Evolutionary conservation across 2,888 invertebrate species (phyloP).

Genomic region (Drosophila incognita): DNA sequence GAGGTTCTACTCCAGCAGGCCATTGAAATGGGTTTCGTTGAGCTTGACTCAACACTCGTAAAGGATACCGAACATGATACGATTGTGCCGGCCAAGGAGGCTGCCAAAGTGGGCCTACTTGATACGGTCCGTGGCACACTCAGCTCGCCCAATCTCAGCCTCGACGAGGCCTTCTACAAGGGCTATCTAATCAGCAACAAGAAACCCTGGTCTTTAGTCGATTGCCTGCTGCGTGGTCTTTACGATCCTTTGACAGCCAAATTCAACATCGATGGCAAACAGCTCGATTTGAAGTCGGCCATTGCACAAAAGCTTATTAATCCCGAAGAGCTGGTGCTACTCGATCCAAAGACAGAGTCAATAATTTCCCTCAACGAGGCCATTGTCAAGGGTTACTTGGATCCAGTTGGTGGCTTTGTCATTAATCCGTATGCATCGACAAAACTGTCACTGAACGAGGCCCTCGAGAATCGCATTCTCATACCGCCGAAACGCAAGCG

Average conservation of each 20-base stretch:
- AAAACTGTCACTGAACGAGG: conserved; percentile 92
- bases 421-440: conserved; percentile 91
- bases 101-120: conserved; percentile 89
- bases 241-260: conserved; percentile 91
- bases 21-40: conserved; percentile 89
- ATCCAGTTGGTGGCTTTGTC: conserved; percentile 92
- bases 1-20: conserved; percentile 91
- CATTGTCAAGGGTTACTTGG: conserved; percentile 90
- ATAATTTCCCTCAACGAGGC: conserved; percentile 93
- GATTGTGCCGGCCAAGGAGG: conserved; percentile 89
- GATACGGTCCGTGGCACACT: conserved; percentile 90
- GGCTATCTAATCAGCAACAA: conserved; percentile 92
- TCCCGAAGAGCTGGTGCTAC: conserved; percentile 90
- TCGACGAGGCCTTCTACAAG: conserved; percentile 92
- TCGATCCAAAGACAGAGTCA: conserved; percentile 92
- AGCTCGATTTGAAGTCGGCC: conserved; percentile 90
- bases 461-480: conserved; percentile 92
- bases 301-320: conserved; percentile 91
- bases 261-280: conserved; percentile 89
- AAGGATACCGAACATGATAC: conserved; percentile 90
- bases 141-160: conserved; percentile 89
- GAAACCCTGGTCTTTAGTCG: conserved; percentile 93
- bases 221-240: conserved; percentile 92
- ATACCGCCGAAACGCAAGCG: conserved; percentile 93
- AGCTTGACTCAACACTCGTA: conserved; percentile 89